Evolutionary conservation across 2,113 vertebrate species (phyloP).

Genomic region (Microtus ochrogaster): DNA sequence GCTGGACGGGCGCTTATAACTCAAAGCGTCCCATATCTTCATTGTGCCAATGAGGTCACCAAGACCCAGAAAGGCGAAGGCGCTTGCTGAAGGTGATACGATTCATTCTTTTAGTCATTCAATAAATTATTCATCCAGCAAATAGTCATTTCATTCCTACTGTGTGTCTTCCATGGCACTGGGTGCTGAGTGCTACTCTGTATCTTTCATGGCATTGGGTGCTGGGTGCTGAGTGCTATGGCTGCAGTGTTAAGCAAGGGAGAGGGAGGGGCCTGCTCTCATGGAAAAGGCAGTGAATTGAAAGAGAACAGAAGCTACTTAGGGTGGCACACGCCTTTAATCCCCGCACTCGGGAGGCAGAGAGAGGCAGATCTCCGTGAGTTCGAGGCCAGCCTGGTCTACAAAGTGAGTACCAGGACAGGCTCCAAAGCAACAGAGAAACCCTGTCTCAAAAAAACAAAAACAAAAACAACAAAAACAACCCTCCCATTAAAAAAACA

Average conservation of each 20-base stretch:
- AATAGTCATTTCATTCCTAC: conserved; percentile 22
- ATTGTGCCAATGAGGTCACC: conserved; percentile 26
- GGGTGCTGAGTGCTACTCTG: neutral
- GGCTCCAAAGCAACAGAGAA: too few relatives aligned
- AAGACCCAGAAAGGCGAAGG: neutral
- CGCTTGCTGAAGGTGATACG: neutral
- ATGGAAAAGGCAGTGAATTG: neutral
- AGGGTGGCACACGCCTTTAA: too few relatives aligned
- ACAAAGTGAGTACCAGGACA: too few relatives aligned
- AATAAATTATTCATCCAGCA: conserved; percentile 29
- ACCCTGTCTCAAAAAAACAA: too few relatives aligned
- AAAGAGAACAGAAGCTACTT: neutral
- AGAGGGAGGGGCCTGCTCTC: neutral
- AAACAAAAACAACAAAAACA: too few relatives aligned
- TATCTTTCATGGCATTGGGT: neutral
- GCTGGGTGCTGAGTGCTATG: neutral
- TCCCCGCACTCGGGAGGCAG: too few relatives aligned
- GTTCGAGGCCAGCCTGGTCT: too few relatives aligned
- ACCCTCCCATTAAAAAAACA: too few relatives aligned
- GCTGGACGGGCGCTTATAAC: neutral
- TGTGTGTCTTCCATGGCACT: neutral
- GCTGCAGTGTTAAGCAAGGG: neutral
- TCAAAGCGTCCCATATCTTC: neutral
- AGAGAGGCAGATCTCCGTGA: too few relatives aligned
- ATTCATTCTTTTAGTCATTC: neutral